Evolutionary conservation across 1,140 invertebrate species (phyloP).

Genomic region (Octopus sinensis): DNA sequence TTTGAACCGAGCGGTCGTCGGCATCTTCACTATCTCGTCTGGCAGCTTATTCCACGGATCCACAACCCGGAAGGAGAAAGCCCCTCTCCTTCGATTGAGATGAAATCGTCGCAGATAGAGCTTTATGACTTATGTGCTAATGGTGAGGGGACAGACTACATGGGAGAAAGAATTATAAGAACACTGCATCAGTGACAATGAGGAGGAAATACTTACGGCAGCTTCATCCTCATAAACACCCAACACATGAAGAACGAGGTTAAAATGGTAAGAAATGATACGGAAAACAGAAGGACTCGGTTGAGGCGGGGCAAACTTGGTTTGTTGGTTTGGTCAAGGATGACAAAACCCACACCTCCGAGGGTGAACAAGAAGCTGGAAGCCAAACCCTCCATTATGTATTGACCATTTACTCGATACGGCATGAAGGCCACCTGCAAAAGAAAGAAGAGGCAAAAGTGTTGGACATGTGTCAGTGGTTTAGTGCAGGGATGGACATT

Average conservation of each 20-base stretch:
- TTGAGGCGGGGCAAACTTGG: conserved; percentile 89
- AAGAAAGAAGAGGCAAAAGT: background rate
- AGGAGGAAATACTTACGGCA: conserved; percentile 65
- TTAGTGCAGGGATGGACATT: no score
- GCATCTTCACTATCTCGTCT: no score
- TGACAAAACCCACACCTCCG: conserved; percentile 93
- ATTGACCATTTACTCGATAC: conserved; percentile 95
- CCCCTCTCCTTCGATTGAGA: no score
- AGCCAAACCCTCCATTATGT: conserved; percentile 97
- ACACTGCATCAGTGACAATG: no score
- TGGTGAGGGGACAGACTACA: no score
- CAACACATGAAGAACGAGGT: conserved; percentile 94
- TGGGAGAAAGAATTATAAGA: no score
- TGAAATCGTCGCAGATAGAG: no score
- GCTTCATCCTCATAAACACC: conserved; percentile 98
- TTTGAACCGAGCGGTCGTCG: no score
- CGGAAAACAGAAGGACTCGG: conserved; percentile 82
- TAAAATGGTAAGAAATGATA: conserved; percentile 89
- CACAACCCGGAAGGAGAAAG: no score
- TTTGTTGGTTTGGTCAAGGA: conserved; percentile 90
- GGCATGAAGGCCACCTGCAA: conserved; percentile 93
- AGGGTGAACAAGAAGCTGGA: conserved; percentile 94
- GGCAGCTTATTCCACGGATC: no score
- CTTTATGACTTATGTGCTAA: no score
- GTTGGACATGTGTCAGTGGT: background rate